Percentiles rank a stretch among this genome's conserved stretches.
Conservation (phyloP, 2,888 invertebrate genomes). For the Caenorhabditis sp. region DNA sequence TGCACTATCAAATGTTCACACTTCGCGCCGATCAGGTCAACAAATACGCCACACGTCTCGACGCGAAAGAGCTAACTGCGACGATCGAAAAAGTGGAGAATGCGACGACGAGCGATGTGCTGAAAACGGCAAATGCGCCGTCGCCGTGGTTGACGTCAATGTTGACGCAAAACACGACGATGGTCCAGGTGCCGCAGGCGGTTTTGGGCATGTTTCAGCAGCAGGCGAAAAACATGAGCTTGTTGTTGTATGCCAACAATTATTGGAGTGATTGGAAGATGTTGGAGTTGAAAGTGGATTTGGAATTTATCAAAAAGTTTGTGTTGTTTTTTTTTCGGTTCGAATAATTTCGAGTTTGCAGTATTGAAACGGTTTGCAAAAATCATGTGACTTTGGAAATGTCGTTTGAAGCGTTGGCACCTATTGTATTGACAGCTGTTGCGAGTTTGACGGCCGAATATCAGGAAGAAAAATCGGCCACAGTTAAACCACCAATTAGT, state of each 20-base stretch:
- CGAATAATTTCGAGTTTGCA: slow-evolving; percentile 4
- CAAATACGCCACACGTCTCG: background rate
- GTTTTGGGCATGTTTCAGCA: slow-evolving; percentile 6
- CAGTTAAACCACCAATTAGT: background rate
- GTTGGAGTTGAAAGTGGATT: slow-evolving; percentile 13
- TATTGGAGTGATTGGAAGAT: slow-evolving; percentile 36
- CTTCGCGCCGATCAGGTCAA: background rate
- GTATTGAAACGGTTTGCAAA: slow-evolving; percentile 22
- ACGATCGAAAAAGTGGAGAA: background rate
- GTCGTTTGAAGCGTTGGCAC: slow-evolving; percentile 14
- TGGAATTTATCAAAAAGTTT: slow-evolving; percentile 25
- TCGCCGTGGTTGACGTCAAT: background rate
- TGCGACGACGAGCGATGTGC: background rate
- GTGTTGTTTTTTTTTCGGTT: background rate
- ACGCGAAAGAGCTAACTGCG: background rate
- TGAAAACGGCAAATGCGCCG: background rate
- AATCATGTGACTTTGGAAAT: slow-evolving; percentile 24
- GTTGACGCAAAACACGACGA: background rate
- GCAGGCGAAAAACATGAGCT: slow-evolving; percentile 11
- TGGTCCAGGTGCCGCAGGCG: slow-evolving; percentile 9
- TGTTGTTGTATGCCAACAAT: slow-evolving; percentile 12
- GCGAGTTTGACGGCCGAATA: slow-evolving; percentile 26
- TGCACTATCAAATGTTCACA: slow-evolving; percentile 26
- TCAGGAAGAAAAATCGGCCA: slow-evolving; percentile 15
- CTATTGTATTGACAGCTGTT: slow-evolving; percentile 28